Conservation (phyloP, 1,140 invertebrate species). For the Penaeus chinensis region DNA sequence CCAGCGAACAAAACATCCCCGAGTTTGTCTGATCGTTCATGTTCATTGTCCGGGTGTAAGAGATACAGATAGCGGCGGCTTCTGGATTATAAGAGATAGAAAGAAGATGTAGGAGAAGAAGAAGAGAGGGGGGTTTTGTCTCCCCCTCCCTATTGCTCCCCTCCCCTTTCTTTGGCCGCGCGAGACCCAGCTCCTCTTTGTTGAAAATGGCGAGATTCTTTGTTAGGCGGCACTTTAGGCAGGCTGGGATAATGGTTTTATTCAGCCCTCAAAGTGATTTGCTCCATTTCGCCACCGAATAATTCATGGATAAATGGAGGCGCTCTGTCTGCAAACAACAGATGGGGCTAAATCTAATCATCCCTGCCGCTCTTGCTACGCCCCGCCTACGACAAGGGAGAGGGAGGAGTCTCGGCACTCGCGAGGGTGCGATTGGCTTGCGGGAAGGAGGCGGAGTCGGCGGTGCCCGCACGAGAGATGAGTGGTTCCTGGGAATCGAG, state of each 20-base stretch:
- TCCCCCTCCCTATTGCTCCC: not conserved
- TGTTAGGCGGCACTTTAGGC: not conserved
- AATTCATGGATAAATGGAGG: slow-evolving; percentile 64
- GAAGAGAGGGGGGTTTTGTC: not conserved
- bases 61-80: not conserved
- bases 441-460: not conserved
- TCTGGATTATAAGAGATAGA: not conserved
- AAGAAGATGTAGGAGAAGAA: not conserved
- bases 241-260: slow-evolving; percentile 62
- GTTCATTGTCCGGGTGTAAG: too few species aligned
- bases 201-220: slow-evolving; percentile 16
- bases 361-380: slow-evolving; percentile 27
- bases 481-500: too few species aligned
- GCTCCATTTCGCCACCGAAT: slow-evolving; percentile 64
- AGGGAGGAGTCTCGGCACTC: not conserved
- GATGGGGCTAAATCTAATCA: slow-evolving; percentile 62
- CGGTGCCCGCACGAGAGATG: too few species aligned
- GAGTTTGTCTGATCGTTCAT: too few species aligned
- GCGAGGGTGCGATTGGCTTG: not conserved
- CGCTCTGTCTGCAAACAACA: slow-evolving; percentile 62
- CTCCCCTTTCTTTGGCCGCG: not conserved
- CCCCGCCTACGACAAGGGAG: slow-evolving; percentile 5
- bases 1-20: too few species aligned
- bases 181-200: slow-evolving; percentile 1
- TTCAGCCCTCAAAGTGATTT: slow-evolving; percentile 63